These are phyloP conservation scores for Eupithecia centaureata DNA, from an alignment of 2,888 invertebrate species.

Conservation along the genomic window DNA sequence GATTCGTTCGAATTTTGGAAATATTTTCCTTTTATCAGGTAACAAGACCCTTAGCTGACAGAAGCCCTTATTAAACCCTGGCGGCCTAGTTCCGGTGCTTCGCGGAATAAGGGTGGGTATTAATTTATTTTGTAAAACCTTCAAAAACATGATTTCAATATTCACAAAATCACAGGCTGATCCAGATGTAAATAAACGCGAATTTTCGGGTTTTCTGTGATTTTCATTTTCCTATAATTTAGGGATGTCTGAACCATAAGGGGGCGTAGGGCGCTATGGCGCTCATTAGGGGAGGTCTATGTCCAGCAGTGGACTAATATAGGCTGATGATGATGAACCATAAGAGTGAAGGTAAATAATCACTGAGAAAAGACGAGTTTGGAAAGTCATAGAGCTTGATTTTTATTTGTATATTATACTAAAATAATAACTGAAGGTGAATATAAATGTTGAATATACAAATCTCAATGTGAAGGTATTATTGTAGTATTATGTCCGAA, in stretches of 20 bases:
- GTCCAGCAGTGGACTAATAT: background rate
- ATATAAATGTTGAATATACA: too few species aligned
- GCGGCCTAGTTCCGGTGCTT: background rate
- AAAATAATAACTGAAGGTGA: too few species aligned
- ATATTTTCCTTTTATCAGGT: conserved; percentile 5
- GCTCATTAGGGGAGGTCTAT: background rate
- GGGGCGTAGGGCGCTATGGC: background rate
- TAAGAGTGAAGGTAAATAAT: too few species aligned
- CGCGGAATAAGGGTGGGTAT: background rate
- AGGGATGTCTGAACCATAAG: background rate
- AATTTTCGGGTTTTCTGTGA: background rate
- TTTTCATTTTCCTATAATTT: too few species aligned
- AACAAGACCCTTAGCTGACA: conserved; percentile 3
- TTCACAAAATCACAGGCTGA: background rate
- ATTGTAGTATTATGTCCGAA: too few species aligned
- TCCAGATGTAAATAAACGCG: background rate
- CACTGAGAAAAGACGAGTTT: too few species aligned
- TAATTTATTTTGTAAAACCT: background rate
- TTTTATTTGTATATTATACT: too few species aligned
- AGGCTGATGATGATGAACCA: background rate
- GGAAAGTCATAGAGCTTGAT: too few species aligned
- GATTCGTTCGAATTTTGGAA: background rate
- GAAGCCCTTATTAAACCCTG: background rate
- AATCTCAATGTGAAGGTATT: too few species aligned
- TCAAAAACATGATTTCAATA: background rate